Conservation (phyloP, 2,797 vertebrate genomes). For the Gephyroberyx darwinii region DNA sequence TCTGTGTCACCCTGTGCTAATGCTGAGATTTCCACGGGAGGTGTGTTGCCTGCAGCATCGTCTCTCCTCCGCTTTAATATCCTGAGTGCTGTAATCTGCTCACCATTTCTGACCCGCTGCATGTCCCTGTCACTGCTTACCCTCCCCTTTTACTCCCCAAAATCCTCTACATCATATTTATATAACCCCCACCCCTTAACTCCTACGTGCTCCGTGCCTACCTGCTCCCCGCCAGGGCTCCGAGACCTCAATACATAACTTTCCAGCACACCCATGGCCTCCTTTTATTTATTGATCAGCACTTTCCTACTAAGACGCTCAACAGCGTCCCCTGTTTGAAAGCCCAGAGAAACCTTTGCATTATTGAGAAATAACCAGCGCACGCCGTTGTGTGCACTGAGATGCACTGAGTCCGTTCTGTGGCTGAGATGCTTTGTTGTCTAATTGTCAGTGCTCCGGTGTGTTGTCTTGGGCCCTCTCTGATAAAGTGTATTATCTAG, state of each 20-base stretch:
- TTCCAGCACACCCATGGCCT: slow-evolving; percentile 19
- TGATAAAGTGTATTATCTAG: slow-evolving; percentile 46
- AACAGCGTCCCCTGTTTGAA: slow-evolving; percentile 64
- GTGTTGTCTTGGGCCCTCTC: slow-evolving; percentile 33
- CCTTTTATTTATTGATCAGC: slow-evolving; percentile 76
- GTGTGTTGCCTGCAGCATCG: slow-evolving; percentile 56
- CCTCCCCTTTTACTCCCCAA: slow-evolving; percentile 51
- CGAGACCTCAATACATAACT: slow-evolving; percentile 53
- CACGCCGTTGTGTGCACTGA: background rate
- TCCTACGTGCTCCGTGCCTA: background rate
- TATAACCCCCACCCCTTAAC: slow-evolving; percentile 43
- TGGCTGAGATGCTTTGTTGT: slow-evolving; percentile 54
- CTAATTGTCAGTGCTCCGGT: slow-evolving; percentile 63
- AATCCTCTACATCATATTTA: slow-evolving; percentile 72
- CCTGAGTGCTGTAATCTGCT: slow-evolving; percentile 81
- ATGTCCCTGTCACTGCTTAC: slow-evolving; percentile 59
- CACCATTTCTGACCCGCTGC: slow-evolving; percentile 65
- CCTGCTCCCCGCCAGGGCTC: slow-evolving; percentile 38
- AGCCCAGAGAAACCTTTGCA: slow-evolving; percentile 63
- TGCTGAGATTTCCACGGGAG: slow-evolving; percentile 58
- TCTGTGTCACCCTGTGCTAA: slow-evolving; percentile 50
- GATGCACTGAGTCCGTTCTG: slow-evolving; percentile 27
- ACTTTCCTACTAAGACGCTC: slow-evolving; percentile 64
- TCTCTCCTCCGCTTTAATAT: slow-evolving; percentile 75
- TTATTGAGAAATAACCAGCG: slow-evolving; percentile 70